phyloP scores from a whole-genome alignment of 37 sponge, comb jelly and placozoan species.

The Ianthella basta region DNA sequence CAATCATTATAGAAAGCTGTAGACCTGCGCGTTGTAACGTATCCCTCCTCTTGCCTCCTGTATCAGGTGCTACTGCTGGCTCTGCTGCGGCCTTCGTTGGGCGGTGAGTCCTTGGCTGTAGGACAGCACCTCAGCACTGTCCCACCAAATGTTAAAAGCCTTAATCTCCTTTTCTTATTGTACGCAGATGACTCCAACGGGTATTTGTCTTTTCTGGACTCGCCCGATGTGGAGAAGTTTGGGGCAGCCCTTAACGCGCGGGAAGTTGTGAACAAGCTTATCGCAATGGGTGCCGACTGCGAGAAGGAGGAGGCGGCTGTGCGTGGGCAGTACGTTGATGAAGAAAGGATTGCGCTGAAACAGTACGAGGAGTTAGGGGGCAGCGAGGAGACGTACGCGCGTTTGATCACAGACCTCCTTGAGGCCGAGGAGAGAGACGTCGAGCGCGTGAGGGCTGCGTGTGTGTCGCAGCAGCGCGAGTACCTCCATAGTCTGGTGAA shows the following conservation, averaged over 20 bases:
- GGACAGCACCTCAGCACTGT: too few species aligned
- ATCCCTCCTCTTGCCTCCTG: too few species aligned
- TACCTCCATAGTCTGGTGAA: background rate
- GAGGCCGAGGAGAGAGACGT: background rate
- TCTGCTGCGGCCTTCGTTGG: too few species aligned
- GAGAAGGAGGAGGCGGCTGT: background rate
- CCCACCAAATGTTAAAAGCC: too few species aligned
- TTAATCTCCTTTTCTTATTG: too few species aligned
- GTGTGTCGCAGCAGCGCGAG: too few species aligned
- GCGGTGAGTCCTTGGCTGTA: too few species aligned
- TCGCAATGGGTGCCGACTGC: background rate
- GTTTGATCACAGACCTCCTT: background rate
- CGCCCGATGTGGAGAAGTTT: background rate
- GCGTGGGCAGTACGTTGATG: background rate
- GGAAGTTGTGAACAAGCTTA: background rate
- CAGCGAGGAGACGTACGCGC: background rate
- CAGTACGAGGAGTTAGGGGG: background rate
- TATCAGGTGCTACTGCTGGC: too few species aligned
- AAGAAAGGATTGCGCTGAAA: background rate
- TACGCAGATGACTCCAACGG: too few species aligned
- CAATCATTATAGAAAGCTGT: too few species aligned
- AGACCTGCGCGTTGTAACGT: too few species aligned
- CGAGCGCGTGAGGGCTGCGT: too few species aligned
- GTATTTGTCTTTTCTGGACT: conserved; percentile 3
- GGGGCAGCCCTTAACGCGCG: background rate